A percentile compares a stretch with the other conserved stretches of the same genome.
Evolutionary conservation across 2,113 vertebrate genomes (phyloP).

Genomic region (Hippolais icterina): DNA sequence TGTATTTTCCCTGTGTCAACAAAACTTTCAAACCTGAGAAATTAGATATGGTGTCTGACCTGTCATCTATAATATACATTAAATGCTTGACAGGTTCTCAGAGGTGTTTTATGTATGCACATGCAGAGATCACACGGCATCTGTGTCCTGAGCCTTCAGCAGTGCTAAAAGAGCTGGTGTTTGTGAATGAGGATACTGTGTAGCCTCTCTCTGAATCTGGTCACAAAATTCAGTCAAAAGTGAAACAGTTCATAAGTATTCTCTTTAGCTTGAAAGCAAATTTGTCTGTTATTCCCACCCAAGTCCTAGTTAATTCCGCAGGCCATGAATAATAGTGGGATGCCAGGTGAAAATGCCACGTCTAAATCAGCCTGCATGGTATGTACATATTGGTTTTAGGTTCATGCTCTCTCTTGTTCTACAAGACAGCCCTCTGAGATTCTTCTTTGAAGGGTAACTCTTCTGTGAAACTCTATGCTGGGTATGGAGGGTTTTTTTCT

Average conservation of each 20-base stretch:
- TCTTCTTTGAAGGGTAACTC: not conserved
- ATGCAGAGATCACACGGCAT: not conserved
- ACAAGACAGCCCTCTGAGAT: not conserved
- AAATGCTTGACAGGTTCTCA: not conserved
- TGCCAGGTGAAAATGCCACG: not conserved
- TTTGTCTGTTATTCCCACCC: not conserved
- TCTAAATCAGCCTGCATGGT: accelerated
- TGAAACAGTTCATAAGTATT: not conserved
- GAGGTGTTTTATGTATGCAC: not conserved
- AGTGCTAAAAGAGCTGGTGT: not conserved
- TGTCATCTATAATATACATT: not conserved
- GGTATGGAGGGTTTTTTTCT: not conserved
- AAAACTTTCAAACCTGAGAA: not conserved
- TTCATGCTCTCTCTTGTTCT: not conserved
- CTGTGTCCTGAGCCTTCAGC: not conserved
- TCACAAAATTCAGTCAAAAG: not conserved
- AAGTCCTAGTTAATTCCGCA: not conserved
- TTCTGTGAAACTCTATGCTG: not conserved
- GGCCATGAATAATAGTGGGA: not conserved
- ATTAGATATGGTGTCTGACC: not conserved
- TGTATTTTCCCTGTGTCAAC: not conserved
- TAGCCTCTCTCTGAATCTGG: not conserved
- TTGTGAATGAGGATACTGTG: not conserved
- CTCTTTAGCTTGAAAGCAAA: not conserved
- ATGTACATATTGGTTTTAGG: not conserved